Base-by-base conservation (phyloP, 2,113 vertebrate genomes). In the Meleagris gallopavo region DNA sequence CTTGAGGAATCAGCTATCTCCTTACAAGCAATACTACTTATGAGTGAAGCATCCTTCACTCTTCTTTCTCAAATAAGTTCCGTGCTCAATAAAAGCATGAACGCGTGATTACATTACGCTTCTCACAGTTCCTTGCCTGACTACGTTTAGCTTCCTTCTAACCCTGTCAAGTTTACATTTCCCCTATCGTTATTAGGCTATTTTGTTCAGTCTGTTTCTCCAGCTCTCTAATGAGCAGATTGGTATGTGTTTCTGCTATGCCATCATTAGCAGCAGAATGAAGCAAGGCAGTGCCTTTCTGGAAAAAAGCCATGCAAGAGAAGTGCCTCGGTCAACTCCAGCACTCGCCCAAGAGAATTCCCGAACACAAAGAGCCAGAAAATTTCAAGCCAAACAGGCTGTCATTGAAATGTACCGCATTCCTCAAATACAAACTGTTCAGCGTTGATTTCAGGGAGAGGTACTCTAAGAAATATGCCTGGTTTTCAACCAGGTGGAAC, bases 1-100 rank as follows among this genome's bases (percentile, higher is more conserved):
- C 93, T 88, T 84, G 95, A 97, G 95, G 97, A 97, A 97, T 96
- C 92, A 95, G 60, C 43, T 89, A 69, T 91, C 86, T 95, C 83
- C 89, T 92, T 91, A 95, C 67, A 90, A 94, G 90, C 77, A 81
- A 86, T 62, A 54, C 40, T 79, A 85, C 61, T 94, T 73, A 83
- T 2, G 3, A 93, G 72, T 34, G 46, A 94, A 86, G 57, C 69
- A 61, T 75, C 83, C 88, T 64, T 61, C 20, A 32, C 38, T 88
- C 97, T 88, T 78, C 81, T 90, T 93, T 93, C 87, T 92, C 88
- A 94, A 95, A 92, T 86, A 60, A 94, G 87, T 97, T 89, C 94
- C 86, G 55, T 60, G 85, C 84, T 90, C 95, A 86, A n/a, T 34
- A 79, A 86, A 94, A 84, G 69, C 92, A 83, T 54, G 82, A 96